A percentile compares a stretch with the other conserved stretches of the same genome.
phyloP scores from a whole-genome alignment of 2,888 invertebrate species.

The Pollenia labialis region DNA sequence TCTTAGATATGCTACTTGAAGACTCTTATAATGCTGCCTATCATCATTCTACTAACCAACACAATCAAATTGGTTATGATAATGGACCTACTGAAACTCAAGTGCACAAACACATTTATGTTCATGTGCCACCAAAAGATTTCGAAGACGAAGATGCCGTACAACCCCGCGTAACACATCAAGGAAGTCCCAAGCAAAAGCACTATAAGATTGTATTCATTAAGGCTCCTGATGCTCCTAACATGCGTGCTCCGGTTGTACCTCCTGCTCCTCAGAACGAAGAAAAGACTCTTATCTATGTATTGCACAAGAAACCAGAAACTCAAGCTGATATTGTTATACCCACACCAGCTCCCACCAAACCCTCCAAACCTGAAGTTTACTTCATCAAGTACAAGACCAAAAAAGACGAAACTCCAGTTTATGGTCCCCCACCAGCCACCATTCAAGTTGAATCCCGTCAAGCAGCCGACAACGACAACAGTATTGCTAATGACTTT shows the following conservation, averaged over 20 bases:
- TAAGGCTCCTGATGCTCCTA: conserved; percentile 93
- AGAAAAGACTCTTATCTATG: conserved; percentile 94
- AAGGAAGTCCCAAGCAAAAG: conserved; percentile 89
- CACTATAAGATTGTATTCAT: conserved; percentile 97
- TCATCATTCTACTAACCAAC: conserved; percentile 77
- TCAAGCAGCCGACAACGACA: conserved; percentile 56
- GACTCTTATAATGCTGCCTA: conserved; percentile 82
- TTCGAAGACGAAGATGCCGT: conserved; percentile 81
- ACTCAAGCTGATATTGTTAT: conserved; percentile 91
- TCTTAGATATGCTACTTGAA: conserved; percentile 67
- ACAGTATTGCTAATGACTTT: conserved; percentile 67
- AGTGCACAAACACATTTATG: conserved; percentile 83
- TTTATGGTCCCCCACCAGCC: conserved; percentile 80
- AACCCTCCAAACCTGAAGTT: conserved; percentile 94
- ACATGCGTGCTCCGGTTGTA: conserved; percentile 91
- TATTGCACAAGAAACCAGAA: conserved; percentile 93
- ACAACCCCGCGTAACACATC: conserved; percentile 79
- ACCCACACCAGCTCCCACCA: conserved; percentile 90
- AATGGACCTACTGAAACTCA: conserved; percentile 78
- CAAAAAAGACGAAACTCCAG: conserved; percentile 81
- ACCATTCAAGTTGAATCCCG: conserved; percentile 76
- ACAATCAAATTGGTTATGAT: conserved; percentile 78
- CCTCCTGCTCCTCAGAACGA: conserved; percentile 91
- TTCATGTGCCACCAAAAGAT: conserved; percentile 83
- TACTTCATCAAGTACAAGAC: conserved; percentile 89